phyloP scores from a whole-genome alignment of 2,888 invertebrate genomes.

The Trypoxylon attenuatum region DNA sequence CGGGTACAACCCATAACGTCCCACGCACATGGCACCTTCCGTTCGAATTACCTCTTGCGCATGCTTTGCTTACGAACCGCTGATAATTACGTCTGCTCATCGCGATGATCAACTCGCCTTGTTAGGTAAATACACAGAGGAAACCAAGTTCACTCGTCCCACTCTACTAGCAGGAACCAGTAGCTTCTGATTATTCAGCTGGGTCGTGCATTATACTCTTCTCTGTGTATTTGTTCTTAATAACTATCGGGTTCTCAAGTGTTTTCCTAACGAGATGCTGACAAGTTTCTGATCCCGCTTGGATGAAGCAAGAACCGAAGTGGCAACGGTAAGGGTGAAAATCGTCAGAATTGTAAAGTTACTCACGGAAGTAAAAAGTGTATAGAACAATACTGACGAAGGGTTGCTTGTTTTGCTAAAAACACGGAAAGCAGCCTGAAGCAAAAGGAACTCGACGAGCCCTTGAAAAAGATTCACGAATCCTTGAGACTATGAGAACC shows the following conservation, averaged over 20 bases:
- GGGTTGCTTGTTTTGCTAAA: too few species aligned
- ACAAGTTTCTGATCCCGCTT: neutral
- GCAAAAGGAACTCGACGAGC: too few species aligned
- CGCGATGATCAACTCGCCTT: slow-evolving; percentile 41
- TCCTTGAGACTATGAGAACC: slow-evolving; percentile 31
- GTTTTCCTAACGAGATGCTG: neutral
- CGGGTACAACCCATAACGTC: slow-evolving; percentile 42
- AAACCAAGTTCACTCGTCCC: slow-evolving; percentile 37
- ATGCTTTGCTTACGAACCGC: slow-evolving; percentile 41
- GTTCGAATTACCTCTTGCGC: slow-evolving; percentile 58
- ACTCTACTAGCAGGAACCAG: neutral
- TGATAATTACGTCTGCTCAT: slow-evolving; percentile 57
- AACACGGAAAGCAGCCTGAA: too few species aligned
- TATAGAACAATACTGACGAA: too few species aligned
- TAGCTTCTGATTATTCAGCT: neutral
- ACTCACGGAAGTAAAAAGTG: too few species aligned
- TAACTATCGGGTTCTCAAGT: neutral
- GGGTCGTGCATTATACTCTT: neutral
- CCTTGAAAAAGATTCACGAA: too few species aligned
- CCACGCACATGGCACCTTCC: slow-evolving; percentile 61
- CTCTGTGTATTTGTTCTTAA: neutral
- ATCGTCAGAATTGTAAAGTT: neutral
- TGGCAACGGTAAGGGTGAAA: neutral
- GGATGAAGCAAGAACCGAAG: neutral
- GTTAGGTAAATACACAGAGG: slow-evolving; percentile 28